Conservation (phyloP, 1,140 invertebrate genomes). For the Saxidomus purpurata region DNA sequence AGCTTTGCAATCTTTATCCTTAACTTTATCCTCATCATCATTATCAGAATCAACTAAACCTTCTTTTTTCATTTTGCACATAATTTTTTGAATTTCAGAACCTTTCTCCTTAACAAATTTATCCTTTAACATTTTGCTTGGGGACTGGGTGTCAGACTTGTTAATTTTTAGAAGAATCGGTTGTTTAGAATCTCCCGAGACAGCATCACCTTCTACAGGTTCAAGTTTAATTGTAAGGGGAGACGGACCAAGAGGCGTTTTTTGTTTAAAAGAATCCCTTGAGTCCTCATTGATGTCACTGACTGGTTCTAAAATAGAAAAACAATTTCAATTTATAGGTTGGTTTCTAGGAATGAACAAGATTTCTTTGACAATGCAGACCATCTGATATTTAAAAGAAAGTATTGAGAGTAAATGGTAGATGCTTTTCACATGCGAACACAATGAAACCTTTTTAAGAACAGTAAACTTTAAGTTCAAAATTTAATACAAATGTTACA, state of each 20-base stretch:
- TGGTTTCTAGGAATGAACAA: too few relatives aligned
- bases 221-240: conserved; percentile 50
- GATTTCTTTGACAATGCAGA: background rate
- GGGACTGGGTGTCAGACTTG: conserved; percentile 40
- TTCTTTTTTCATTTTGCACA: conserved; percentile 60
- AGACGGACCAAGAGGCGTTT: conserved; percentile 57
- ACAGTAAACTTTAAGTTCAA: too few relatives aligned
- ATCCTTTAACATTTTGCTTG: conserved; percentile 58
- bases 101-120: conserved; percentile 63
- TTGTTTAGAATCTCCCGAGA: conserved; percentile 26
- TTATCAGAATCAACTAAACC: conserved; percentile 18
- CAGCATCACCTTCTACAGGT: background rate
- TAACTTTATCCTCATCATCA: conserved; percentile 10
- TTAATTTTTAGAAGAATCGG: conserved; percentile 14
- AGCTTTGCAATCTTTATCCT: background rate
- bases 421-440: too few relatives aligned
- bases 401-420: too few relatives aligned
- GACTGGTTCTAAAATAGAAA: conserved; percentile 37
- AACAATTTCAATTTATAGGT: too few relatives aligned
- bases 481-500: too few relatives aligned
- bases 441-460: too few relatives aligned
- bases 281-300: conserved; percentile 65
- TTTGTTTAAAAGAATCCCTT: conserved; percentile 59
- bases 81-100: conserved; percentile 61
- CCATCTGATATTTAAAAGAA: too few relatives aligned